Conservation (phyloP, 2,888 invertebrate species). For the Acleris laterana region DNA sequence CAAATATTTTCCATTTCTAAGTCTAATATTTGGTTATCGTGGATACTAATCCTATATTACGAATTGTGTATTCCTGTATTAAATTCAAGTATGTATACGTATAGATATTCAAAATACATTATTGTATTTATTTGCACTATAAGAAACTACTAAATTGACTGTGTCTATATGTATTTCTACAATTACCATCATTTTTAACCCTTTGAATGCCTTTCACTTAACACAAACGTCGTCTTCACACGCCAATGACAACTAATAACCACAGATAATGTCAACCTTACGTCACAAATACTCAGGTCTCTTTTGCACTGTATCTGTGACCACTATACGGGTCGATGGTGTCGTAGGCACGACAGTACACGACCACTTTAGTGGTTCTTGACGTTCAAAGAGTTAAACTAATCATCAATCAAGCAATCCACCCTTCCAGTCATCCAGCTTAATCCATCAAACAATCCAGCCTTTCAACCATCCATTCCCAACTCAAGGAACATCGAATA, state of each 20-base stretch:
- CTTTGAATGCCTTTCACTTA: too few species aligned
- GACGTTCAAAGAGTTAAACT: too few species aligned
- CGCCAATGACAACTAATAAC: too few species aligned
- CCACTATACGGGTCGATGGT: too few species aligned
- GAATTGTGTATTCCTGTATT: slow-evolving; percentile 13
- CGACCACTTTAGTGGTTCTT: too few species aligned
- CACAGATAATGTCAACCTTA: too few species aligned
- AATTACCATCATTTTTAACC: background rate
- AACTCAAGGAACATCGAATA: slow-evolving; percentile 6
- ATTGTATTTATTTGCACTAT: slow-evolving; percentile 16
- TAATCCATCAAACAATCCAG: background rate
- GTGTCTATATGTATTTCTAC: background rate
- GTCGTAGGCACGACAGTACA: too few species aligned
- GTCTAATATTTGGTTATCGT: background rate
- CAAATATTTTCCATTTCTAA: background rate
- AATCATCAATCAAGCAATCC: background rate
- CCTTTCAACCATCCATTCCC: background rate
- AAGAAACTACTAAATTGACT: slow-evolving; percentile 17
- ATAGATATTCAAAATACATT: slow-evolving; percentile 27
- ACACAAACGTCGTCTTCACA: too few species aligned
- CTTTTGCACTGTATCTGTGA: too few species aligned
- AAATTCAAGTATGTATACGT: slow-evolving; percentile 20
- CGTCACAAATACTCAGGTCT: too few species aligned
- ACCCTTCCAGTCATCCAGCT: background rate
- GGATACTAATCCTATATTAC: too few species aligned